A percentile compares a stretch with the other conserved stretches of the same genome.
These are phyloP conservation scores for Microctonus hyperodae DNA, from an alignment of 2,888 invertebrate species.

Conservation along the genomic window DNA sequence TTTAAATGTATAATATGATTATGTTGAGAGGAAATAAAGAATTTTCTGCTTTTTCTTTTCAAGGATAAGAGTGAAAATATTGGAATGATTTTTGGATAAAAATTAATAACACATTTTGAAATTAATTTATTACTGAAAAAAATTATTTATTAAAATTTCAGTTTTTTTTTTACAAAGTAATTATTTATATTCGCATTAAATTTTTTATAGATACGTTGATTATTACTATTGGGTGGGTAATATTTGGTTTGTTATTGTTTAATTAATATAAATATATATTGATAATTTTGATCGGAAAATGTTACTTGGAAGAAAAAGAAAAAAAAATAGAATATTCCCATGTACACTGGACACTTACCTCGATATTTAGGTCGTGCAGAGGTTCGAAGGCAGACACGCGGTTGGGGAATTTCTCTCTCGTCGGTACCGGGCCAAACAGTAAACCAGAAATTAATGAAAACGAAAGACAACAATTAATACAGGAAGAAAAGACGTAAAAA, in stretches of 20 bases:
- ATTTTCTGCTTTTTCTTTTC: too few species aligned
- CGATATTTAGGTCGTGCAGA: slow-evolving; percentile 37
- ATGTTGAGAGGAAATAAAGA: neutral
- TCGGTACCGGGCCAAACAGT: slow-evolving; percentile 56
- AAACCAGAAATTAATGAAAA: slow-evolving; percentile 64
- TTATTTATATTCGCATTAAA: neutral
- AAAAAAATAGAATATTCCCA: slow-evolving; percentile 13
- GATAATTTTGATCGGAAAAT: slow-evolving; percentile 1
- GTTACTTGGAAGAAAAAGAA: slow-evolving; percentile 20
- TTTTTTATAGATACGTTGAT: neutral
- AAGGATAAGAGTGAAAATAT: neutral
- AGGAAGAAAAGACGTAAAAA: slow-evolving; percentile 42
- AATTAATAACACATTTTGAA: neutral
- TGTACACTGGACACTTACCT: slow-evolving; percentile 38
- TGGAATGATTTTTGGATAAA: neutral
- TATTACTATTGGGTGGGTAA: neutral
- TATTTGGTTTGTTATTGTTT: neutral
- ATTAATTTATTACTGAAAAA: slow-evolving; percentile 16
- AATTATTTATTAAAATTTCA: slow-evolving; percentile 24
- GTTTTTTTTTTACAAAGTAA: neutral
- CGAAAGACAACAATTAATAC: slow-evolving; percentile 61
- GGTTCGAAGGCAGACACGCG: slow-evolving; percentile 42
- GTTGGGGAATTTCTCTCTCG: slow-evolving; percentile 42
- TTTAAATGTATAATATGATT: neutral
- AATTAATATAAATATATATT: neutral